phyloP scores from a whole-genome alignment of 2,113 vertebrate species.

The Reinhardtius hippoglossoides region DNA sequence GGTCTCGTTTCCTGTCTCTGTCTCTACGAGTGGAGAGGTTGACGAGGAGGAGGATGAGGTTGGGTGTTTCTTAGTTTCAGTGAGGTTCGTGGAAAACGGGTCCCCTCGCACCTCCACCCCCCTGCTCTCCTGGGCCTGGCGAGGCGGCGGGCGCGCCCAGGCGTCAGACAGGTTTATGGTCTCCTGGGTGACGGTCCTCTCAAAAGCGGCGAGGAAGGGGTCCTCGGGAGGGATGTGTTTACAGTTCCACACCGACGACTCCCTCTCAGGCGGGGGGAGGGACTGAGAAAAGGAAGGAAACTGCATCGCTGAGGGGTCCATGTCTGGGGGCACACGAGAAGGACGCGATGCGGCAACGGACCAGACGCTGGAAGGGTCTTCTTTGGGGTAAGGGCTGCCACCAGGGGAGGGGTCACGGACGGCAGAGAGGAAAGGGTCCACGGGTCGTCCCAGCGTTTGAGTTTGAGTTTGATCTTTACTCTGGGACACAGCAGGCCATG shows the following conservation, averaged over 20 bases:
- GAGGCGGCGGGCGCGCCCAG: slow-evolving; percentile 61
- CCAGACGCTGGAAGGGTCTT: slow-evolving; percentile 57
- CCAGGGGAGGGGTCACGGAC: slow-evolving; percentile 76
- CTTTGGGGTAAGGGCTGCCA: slow-evolving; percentile 48
- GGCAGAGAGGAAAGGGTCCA: slow-evolving; percentile 76
- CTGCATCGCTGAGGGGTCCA: slow-evolving; percentile 56
- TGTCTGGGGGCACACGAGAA: slow-evolving; percentile 46
- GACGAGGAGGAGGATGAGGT: slow-evolving; percentile 62
- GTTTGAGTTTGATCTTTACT: slow-evolving; percentile 69
- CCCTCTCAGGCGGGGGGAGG: slow-evolving; percentile 62
- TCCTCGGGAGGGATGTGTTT: slow-evolving; percentile 80
- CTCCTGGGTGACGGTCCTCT: slow-evolving; percentile 62
- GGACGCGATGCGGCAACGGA: slow-evolving; percentile 31
- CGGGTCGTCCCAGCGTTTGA: slow-evolving; percentile 47
- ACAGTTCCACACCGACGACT: slow-evolving; percentile 81
- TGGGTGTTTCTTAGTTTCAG: slow-evolving; percentile 71
- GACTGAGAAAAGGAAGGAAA: slow-evolving; percentile 78
- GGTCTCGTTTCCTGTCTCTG: slow-evolving; percentile 75
- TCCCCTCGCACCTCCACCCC: slow-evolving; percentile 62
- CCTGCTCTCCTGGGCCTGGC: slow-evolving; percentile 60
- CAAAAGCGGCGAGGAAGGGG: slow-evolving; percentile 79
- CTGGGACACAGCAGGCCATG: slow-evolving; percentile 82
- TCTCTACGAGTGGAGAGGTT: slow-evolving; percentile 71
- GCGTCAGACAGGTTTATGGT: slow-evolving; percentile 31
- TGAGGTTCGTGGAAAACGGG: slow-evolving; percentile 64